A percentile compares a stretch with the other conserved stretches of the same genome.
Evolutionary conservation across 92 coral and sea anemone species (phyloP).

Genomic region (Palythoa grandiflora): DNA sequence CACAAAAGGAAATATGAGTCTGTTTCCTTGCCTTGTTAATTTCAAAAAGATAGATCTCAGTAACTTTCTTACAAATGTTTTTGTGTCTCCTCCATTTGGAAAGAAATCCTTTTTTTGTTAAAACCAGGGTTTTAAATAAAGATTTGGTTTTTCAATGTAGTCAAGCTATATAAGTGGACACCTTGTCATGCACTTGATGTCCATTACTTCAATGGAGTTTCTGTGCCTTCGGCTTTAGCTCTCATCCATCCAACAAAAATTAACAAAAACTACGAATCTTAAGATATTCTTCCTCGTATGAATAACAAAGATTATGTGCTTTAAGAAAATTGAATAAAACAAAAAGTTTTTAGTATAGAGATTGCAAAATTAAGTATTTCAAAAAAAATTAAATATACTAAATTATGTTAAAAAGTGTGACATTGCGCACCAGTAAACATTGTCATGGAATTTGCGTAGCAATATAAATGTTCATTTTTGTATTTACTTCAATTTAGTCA

Average conservation of each 20-base stretch:
- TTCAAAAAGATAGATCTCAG: not conserved
- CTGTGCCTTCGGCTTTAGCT: not conserved
- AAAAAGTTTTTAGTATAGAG: conserved; percentile 4
- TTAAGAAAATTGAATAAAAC: not conserved
- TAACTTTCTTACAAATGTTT: not conserved
- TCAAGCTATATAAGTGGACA: conserved; percentile 20
- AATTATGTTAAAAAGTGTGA: not conserved
- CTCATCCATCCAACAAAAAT: not conserved
- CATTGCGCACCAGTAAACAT: not conserved
- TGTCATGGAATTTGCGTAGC: not conserved
- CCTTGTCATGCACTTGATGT: not conserved
- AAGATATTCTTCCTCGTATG: not conserved
- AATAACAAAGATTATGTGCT: not conserved
- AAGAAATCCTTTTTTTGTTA: not conserved
- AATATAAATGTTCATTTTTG: not conserved
- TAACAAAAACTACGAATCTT: not conserved
- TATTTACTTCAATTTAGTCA: not conserved
- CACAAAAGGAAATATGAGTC: not conserved
- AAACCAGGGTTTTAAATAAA: not conserved
- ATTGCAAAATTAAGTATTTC: conserved; percentile 2
- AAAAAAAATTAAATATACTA: not conserved
- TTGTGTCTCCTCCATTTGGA: not conserved
- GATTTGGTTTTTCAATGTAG: not conserved
- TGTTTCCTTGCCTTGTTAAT: not conserved
- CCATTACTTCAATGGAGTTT: not conserved